phyloP scores from a whole-genome alignment of 1,140 invertebrate species.

The Philotrypesis tridentata region DNA sequence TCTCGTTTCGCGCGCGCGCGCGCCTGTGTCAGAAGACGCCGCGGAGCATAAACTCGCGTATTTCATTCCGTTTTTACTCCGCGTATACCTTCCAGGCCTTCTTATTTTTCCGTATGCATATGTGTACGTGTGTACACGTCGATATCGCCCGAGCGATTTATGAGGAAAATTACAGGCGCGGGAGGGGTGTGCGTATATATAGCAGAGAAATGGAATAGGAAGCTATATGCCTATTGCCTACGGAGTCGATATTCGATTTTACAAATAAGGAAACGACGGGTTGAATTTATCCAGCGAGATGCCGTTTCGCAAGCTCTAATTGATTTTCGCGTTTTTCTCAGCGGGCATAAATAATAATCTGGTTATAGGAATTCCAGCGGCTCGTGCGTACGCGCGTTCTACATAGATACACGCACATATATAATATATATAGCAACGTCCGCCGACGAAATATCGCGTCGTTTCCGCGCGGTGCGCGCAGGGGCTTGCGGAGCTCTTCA shows the following conservation, averaged over 20 bases:
- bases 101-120: background rate
- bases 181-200: no score
- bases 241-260: no score
- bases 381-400: no score
- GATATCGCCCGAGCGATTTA: background rate
- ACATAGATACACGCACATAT: background rate
- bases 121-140: no score
- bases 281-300: background rate
- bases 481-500: background rate
- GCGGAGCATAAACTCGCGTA: slow-evolving; percentile 29
- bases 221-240: no score
- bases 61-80: slow-evolving; percentile 25
- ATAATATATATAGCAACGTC: background rate
- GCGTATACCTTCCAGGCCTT: background rate
- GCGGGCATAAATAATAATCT: background rate
- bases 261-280: no score
- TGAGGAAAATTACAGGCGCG: slow-evolving; percentile 20
- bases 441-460: background rate
- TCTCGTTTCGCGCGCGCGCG: slow-evolving; percentile 28
- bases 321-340: background rate
- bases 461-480: background rate
- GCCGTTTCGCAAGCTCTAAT: background rate
- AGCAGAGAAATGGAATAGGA: no score
- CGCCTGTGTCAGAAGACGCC: slow-evolving; percentile 13
- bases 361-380: background rate